Evolutionary conservation across 2,888 invertebrate genomes (phyloP), one percentile per base, ranked within the genome.

Genomic region (Mycalesis mineus): DNA sequence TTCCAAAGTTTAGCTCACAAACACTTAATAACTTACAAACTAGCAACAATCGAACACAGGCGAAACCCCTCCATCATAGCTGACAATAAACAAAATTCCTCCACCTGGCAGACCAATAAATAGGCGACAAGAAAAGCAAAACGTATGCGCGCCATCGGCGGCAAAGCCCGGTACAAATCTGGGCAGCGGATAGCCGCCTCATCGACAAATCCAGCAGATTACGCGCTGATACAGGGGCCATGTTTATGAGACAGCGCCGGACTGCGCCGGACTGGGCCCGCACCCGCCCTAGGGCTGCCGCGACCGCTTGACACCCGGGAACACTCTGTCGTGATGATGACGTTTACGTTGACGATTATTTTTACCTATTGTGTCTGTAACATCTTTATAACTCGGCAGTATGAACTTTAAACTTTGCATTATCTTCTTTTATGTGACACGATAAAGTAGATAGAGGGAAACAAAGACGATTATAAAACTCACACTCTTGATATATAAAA

Each of bases 191-290:
- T 86, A 85, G 81, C 84, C 73, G 77, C 71, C 87, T 89, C 88
- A 90, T 90, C 90, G 90, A 90, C 90, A 90, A 90, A 90, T 90
- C 90, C 90, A 73, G 72, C 75, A 90, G 90, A 90, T 90, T 90
- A 90, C 88, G 79, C 84, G 82, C 87, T 88, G 90, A 90, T 90
- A 90, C 90, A 31, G 73, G 73, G 81, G 72, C 70, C 83, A 85
- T 87, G 88, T 88, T 88, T 89, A 88, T 87, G 87, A 85, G 88
- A 84, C 85, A 84, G 78, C 71, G 71, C 80, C 73, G 82, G 82
- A 81, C 84, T 73, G 50, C 55, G 57, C 63, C 60, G 63, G 59
- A 63, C 65, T 61, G 69, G 67, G 71, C 65, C 72, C 67, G 68
- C 66, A 71, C 67, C 61, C 41, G 51, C 33, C 42, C 48, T 66